Evolutionary conservation across 2,113 vertebrate species (phyloP).

Genomic region (Anthoscopus minutus): DNA sequence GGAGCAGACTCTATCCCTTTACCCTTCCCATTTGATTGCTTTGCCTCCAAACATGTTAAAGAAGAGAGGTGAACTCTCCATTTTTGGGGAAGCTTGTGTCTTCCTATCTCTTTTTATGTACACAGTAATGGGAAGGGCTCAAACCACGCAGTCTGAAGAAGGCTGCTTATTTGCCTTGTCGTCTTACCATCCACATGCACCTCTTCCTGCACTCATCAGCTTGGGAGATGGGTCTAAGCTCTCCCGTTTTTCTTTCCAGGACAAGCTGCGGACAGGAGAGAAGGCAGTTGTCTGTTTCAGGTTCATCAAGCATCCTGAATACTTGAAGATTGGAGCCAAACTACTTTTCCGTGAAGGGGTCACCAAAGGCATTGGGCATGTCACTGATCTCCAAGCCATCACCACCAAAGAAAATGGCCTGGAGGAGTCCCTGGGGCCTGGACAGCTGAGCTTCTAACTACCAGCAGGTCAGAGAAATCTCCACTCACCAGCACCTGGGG

Average conservation of each 20-base stretch:
- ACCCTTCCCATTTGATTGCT: neutral
- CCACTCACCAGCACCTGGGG: neutral
- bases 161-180: neutral
- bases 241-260: slow-evolving; percentile 67
- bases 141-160: neutral
- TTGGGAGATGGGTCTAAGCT: neutral
- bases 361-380: slow-evolving; percentile 96
- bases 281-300: slow-evolving; percentile 94
- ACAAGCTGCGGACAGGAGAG: slow-evolving; percentile 93
- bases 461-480: slow-evolving; percentile 22
- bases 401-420: slow-evolving; percentile 64
- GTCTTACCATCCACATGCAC: neutral
- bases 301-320: slow-evolving; percentile 98
- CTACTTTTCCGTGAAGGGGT: slow-evolving; percentile 94
- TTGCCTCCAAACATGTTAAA: neutral
- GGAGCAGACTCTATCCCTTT: neutral
- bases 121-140: neutral
- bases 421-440: slow-evolving; percentile 57
- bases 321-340: slow-evolving; percentile 94
- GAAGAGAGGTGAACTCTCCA: neutral
- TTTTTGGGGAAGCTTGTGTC: neutral
- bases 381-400: slow-evolving; percentile 88
- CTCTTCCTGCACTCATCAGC: neutral
- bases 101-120: neutral
- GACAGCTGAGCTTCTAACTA: slow-evolving; percentile 72